A percentile compares a stretch with the other conserved stretches of the same genome.
Conservation (phyloP, 1,140 invertebrate genomes). For the Trichonephila clavipes region DNA sequence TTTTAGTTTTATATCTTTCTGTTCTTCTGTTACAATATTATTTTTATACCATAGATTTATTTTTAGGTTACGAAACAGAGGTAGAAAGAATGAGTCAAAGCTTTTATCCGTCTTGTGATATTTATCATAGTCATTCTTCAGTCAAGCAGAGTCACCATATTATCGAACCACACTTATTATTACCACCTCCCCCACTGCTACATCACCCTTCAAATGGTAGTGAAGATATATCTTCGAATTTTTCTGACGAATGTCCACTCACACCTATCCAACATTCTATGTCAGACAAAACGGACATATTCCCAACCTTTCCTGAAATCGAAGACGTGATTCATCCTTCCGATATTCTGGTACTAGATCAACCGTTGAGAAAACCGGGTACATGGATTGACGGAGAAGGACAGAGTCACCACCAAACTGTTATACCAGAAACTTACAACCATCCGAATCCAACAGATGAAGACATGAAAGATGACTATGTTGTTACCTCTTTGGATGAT, state of each 20-base stretch:
- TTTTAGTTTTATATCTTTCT: too few species aligned
- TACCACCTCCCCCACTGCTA: constrained; percentile 59
- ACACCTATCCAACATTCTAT: constrained; percentile 33
- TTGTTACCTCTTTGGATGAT: constrained; percentile 73
- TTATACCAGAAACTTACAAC: not conserved
- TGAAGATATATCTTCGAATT: constrained; percentile 32
- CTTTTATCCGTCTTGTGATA: constrained; percentile 61
- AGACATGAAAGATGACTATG: constrained; percentile 74
- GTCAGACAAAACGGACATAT: constrained; percentile 29
- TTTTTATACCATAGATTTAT: too few species aligned
- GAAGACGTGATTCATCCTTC: constrained; percentile 72
- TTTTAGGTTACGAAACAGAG: constrained; percentile 67
- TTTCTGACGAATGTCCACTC: constrained; percentile 63
- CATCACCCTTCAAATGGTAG: constrained; percentile 25
- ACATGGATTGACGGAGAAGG: constrained; percentile 24
- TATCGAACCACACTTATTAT: constrained; percentile 3
- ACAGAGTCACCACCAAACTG: not conserved
- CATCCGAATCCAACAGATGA: constrained; percentile 43
- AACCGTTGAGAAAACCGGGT: constrained; percentile 59
- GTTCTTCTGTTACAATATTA: too few species aligned
- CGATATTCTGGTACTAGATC: constrained; percentile 73
- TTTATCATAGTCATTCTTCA: constrained; percentile 56
- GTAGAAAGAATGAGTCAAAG: constrained; percentile 70
- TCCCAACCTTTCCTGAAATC: constrained; percentile 62
- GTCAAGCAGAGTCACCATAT: constrained; percentile 52